Base-by-base conservation (phyloP, 2,888 invertebrate genomes). In the Myopa tessellatipennis region DNA sequence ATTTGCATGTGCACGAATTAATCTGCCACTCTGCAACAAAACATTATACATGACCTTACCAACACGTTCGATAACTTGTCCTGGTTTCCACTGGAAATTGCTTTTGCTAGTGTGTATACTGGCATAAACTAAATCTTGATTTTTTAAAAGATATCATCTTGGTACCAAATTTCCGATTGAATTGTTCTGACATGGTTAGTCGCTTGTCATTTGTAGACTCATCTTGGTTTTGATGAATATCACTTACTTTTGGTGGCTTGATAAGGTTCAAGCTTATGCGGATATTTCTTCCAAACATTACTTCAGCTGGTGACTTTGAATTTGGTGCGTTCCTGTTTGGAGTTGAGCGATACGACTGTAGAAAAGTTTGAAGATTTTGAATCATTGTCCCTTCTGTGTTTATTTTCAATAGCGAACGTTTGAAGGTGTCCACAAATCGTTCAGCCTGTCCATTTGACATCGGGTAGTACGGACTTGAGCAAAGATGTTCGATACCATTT, bases 401-500 rank as follows among this genome's bases (percentile, higher is more conserved):
- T 60, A 79, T 76, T 67, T 82, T 81, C 40, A 38, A 36, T n/a
- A 82, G 76, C 10, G 79, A 50, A 38, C 79, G 76, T 76, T 82
- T 82, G 10, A 82, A 78, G 6, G 81, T 82, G 58, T 82, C 79
- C 2, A 82, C 81, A 67, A 82, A 82, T 38, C 26, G 26, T 26
- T 26, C 26, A 26, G 26, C 26, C 26, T 26, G 26, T 2, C 26
- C 26, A 26, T 26, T 26, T 26, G 26, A 26, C 26, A 26, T 26
- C 26, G 26, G 26, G 26, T 26, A 26, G 26, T 26, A 26, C 79
- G 78, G 80, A 63, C 77, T 77, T 36, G 70, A 76, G 38, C 77
- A 71, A 8, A 79, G 12, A 26, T 79, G 78, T 36, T 77, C 67
- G 18, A 78, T 78, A 16, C 78, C 76, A 65, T 78, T 77, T 74